Conservation (phyloP, 2,113 vertebrate species). For the Fregata magnificens region DNA sequence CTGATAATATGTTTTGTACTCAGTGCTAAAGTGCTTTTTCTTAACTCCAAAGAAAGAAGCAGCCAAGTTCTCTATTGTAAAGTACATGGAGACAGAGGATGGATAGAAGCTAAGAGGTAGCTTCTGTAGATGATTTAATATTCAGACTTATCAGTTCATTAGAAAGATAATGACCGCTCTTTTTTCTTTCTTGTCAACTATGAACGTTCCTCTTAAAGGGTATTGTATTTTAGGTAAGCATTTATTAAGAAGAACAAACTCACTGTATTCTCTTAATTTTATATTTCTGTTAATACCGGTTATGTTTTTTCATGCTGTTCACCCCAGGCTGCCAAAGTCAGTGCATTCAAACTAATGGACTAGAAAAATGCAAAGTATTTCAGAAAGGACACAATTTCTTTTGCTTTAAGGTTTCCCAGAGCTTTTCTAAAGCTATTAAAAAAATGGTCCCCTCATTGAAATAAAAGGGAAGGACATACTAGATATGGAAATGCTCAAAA, state of each 20-base stretch:
- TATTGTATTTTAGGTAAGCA: not conserved
- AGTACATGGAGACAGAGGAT: not conserved
- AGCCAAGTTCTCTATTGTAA: not conserved
- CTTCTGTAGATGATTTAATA: not conserved
- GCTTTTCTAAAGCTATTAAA: not conserved
- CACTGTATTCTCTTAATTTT: not conserved
- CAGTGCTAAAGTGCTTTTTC: not conserved
- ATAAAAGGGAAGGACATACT: not conserved
- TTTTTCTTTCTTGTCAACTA: not conserved
- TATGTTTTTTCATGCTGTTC: not conserved
- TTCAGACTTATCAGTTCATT: not conserved
- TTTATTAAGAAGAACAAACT: not conserved
- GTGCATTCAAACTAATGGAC: not conserved
- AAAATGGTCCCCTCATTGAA: not conserved
- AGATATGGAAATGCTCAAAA: not conserved
- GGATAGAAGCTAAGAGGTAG: not conserved
- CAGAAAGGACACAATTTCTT: not conserved
- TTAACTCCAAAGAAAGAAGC: not conserved
- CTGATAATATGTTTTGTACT: fast-evolving
- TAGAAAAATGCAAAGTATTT: not conserved
- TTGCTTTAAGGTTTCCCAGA: not conserved
- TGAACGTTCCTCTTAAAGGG: not conserved
- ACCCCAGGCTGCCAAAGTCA: not conserved
- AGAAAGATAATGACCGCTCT: not conserved
- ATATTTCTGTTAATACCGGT: not conserved